A percentile compares a stretch with the other conserved stretches of the same genome.
Evolutionary conservation across 2,888 invertebrate genomes (phyloP).

Genomic region (Morpho helenor): DNA sequence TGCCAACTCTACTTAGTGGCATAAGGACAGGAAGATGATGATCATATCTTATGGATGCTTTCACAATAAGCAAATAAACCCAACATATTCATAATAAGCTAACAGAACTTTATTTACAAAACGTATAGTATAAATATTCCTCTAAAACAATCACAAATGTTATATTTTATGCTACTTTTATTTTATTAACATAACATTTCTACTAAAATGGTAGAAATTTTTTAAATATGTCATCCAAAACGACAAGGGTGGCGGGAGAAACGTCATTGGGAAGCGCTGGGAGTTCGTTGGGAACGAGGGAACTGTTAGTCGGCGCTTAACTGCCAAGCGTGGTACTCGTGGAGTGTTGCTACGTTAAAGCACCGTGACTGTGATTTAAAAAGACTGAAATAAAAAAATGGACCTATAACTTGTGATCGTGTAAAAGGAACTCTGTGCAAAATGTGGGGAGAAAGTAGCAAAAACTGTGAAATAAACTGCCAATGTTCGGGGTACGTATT

Average conservation of each 20-base stretch:
- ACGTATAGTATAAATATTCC: no score
- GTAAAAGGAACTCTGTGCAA: conserved; percentile 22
- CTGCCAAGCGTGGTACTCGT: conserved; percentile 2
- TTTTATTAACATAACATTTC: conserved; percentile 12
- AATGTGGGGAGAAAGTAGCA: conserved; percentile 69
- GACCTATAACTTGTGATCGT: conserved; percentile 15
- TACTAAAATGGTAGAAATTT: conserved; percentile 49
- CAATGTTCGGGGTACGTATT: conserved; percentile 67
- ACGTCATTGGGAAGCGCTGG: conserved; percentile 19
- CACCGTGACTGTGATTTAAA: background rate
- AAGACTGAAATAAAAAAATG: conserved; percentile 19
- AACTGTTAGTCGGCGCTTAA: conserved; percentile 19
- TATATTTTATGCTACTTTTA: no score
- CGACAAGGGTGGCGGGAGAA: conserved; percentile 41
- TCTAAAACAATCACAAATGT: no score
- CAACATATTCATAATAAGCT: no score
- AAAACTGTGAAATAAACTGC: conserved; percentile 63
- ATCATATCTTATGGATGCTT: no score
- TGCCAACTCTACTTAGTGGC: no score
- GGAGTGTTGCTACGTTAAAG: background rate
- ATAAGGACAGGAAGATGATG: no score
- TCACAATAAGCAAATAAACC: no score
- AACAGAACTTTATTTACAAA: no score
- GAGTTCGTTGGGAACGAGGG: conserved; percentile 10
- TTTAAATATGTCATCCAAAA: conserved; percentile 28